Evolutionary conservation across 2,797 vertebrate genomes (phyloP), one percentile per base, ranked within the genome.

Genomic region (Catamblyrhynchus diadema): DNA sequence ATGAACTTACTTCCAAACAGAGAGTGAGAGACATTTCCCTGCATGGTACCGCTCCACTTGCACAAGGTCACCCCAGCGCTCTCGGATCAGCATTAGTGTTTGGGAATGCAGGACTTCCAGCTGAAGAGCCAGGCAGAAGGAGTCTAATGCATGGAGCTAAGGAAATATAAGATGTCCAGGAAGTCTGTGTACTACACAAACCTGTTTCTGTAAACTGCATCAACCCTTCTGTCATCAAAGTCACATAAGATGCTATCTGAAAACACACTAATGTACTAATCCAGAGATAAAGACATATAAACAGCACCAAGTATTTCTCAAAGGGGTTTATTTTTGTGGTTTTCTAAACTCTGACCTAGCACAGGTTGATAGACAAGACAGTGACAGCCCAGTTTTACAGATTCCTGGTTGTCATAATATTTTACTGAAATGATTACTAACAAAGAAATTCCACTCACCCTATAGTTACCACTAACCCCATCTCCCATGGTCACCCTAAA

Each of bases 61-160:
- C 81, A 99, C 99, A 74, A 99, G 98, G 97, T 99, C 99, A 30
- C 99, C 99, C 99, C 99, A 99, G 47, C 99, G 98, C 97, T 99
- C 99, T 82, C 99, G 98, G 88, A 99, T 98, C 96, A 99, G 98
- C 99, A 99, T 99, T 85, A 99, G 96, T n/a, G 99, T 99, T 97
- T 99, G 99, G 37, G 99, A 99, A 98, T 99, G 99, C 51, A 99
- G 97, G 71, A 99, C 99, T 97, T 99, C 99, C 77, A 99, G 97
- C 97, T 99, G 99, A 96, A 99, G 99, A 5, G 99, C 99, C 91
- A 99, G 97, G 97, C 99, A 99, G 97, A 99, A 99, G 45, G 99
- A 99, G 97, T 99, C 99, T 99, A 98, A 96, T 53, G 12, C 80
- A 80, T 14, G 32, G 20, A 23, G 98, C 99, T 98, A 99, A 99